A percentile compares a stretch with the other conserved stretches of the same genome.
Evolutionary conservation across 2,113 vertebrate genomes (phyloP).

Genomic region (Formicarius rufipectus): DNA sequence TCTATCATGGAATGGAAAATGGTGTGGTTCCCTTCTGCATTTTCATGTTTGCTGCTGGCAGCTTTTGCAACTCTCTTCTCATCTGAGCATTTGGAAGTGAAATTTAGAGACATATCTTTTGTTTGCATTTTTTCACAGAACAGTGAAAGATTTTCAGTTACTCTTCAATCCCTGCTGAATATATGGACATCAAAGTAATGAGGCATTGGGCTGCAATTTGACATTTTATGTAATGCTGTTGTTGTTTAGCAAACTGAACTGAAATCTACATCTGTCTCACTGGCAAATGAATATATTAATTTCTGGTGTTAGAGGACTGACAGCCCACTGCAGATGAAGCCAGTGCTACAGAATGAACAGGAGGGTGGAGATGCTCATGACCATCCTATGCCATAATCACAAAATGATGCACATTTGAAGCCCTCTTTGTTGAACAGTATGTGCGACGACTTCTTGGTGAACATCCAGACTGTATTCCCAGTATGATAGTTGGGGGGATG

Average conservation of each 20-base stretch:
- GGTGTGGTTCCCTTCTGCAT: background rate
- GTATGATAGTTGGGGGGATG: background rate
- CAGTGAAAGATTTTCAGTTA: background rate
- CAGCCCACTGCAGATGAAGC: background rate
- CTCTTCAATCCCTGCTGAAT: background rate
- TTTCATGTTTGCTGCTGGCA: background rate
- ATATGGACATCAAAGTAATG: background rate
- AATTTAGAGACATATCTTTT: background rate
- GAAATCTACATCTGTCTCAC: background rate
- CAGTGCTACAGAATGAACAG: constrained; percentile 9
- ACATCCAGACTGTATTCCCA: constrained; percentile 41
- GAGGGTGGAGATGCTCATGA: constrained; percentile 29
- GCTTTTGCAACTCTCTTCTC: background rate
- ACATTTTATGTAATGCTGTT: background rate
- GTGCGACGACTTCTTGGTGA: constrained; percentile 17
- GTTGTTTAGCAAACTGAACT: background rate
- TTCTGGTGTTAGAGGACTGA: background rate
- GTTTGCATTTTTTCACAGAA: background rate
- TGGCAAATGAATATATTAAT: background rate
- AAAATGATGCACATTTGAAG: constrained; percentile 45
- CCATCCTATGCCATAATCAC: constrained; percentile 34
- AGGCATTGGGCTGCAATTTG: background rate
- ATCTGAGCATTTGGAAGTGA: background rate
- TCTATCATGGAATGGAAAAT: background rate
- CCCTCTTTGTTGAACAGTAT: background rate